Conservation (phyloP, 2,797 vertebrate species). For the Cyprinella venusta region DNA sequence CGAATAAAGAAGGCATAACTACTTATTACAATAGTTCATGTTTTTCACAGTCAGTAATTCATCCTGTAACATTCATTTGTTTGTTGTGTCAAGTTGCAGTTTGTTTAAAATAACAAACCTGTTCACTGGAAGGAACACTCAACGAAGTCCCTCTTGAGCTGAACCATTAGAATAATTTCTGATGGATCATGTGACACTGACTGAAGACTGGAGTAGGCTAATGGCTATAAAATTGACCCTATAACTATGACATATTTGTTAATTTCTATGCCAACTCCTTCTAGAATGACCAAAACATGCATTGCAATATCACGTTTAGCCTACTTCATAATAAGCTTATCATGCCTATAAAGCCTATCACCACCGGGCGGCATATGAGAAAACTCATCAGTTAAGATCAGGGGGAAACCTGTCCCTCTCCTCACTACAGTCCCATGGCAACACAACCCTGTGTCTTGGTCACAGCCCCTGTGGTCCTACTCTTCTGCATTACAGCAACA, state of each 20-base stretch:
- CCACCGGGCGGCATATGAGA: not conserved
- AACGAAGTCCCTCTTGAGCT: not conserved
- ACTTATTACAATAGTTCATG: too few relatives aligned
- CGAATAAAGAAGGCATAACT: too few relatives aligned
- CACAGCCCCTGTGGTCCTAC: constrained; percentile 56
- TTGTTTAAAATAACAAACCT: too few relatives aligned
- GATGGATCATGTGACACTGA: not conserved
- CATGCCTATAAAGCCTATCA: too few relatives aligned
- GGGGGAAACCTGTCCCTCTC: constrained; percentile 48
- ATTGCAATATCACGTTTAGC: not conserved
- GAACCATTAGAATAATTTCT: not conserved
- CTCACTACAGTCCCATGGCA: constrained; percentile 55
- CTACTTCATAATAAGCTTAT: not conserved
- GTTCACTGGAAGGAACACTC: too few relatives aligned
- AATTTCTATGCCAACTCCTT: not conserved
- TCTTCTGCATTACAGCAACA: constrained; percentile 65
- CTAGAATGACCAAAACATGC: not conserved
- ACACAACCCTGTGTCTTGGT: constrained; percentile 55
- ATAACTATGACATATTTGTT: not conserved
- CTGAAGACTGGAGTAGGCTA: not conserved
- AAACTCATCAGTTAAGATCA: constrained; percentile 21
- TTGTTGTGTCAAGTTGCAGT: too few relatives aligned
- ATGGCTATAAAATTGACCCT: not conserved
- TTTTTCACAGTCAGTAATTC: too few relatives aligned
- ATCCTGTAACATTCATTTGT: too few relatives aligned